Conservation (phyloP, 2,888 invertebrate species). For the Panzeria rudis region DNA sequence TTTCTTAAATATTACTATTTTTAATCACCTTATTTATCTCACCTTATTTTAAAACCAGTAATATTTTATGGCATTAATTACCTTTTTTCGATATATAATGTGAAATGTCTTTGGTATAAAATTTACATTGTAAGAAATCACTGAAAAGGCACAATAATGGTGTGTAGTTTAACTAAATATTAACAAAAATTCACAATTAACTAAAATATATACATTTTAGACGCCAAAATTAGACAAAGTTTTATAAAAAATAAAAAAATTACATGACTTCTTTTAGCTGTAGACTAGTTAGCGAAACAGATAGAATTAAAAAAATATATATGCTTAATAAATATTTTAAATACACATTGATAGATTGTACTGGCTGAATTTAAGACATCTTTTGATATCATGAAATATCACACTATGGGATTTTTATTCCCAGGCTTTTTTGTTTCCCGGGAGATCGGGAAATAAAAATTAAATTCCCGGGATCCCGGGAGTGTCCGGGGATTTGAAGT, state of each 20-base stretch:
- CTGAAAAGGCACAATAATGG: background rate
- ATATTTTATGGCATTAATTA: no score
- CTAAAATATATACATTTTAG: constrained; percentile 12
- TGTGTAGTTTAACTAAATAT: constrained; percentile 5
- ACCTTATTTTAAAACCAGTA: no score
- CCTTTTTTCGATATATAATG: background rate
- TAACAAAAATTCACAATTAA: background rate
- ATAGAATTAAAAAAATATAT: background rate
- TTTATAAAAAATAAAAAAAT: constrained; percentile 1
- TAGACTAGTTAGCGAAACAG: constrained; percentile 28
- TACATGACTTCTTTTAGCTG: background rate
- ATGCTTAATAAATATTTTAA: background rate
- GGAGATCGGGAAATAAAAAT: no score
- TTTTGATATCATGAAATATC: background rate
- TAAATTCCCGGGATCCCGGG: no score
- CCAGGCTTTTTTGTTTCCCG: no score
- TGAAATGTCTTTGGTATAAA: background rate
- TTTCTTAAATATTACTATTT: no score
- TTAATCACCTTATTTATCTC: no score
- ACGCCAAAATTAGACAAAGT: constrained; percentile 29
- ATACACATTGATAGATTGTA: background rate
- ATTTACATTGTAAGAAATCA: constrained; percentile 6
- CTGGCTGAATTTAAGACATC: background rate
- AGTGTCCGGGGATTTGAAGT: no score
- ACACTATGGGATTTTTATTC: no score